Conservation (phyloP, 2,797 vertebrate species). For the Malurus splendens region DNA sequence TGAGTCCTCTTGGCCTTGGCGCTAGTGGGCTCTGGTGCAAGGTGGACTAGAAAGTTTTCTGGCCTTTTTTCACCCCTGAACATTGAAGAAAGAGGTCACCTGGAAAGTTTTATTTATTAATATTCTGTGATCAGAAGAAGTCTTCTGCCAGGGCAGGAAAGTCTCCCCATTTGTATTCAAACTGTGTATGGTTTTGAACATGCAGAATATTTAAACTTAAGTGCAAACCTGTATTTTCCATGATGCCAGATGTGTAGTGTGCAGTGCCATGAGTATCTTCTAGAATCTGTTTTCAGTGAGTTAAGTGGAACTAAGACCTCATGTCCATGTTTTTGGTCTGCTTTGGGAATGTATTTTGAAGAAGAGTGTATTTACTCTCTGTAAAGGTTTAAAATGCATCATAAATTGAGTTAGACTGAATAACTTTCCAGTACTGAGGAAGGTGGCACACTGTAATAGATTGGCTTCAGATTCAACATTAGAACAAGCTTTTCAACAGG, state of each 20-base stretch:
- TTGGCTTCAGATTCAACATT: neutral
- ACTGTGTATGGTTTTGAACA: neutral
- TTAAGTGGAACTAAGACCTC: neutral
- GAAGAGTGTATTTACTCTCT: neutral
- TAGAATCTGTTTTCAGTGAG: neutral
- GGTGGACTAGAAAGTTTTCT: neutral
- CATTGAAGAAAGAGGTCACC: neutral
- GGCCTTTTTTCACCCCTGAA: neutral
- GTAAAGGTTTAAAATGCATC: neutral
- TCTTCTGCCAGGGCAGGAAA: neutral
- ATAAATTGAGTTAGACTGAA: neutral
- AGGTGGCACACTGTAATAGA: neutral
- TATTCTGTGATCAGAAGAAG: neutral
- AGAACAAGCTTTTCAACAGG: neutral
- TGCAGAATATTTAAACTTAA: neutral
- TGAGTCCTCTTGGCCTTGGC: neutral
- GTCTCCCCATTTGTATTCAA: neutral
- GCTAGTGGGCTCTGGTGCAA: rapidly evolving
- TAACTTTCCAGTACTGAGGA: neutral
- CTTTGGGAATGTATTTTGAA: neutral
- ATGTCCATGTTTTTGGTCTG: rapidly evolving
- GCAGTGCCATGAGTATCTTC: neutral
- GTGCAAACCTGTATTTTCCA: neutral
- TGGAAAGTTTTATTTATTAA: neutral
- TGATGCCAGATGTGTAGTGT: neutral